Conservation (phyloP, 2,113 vertebrate genomes). For the Sylvilagus bachmani region DNA sequence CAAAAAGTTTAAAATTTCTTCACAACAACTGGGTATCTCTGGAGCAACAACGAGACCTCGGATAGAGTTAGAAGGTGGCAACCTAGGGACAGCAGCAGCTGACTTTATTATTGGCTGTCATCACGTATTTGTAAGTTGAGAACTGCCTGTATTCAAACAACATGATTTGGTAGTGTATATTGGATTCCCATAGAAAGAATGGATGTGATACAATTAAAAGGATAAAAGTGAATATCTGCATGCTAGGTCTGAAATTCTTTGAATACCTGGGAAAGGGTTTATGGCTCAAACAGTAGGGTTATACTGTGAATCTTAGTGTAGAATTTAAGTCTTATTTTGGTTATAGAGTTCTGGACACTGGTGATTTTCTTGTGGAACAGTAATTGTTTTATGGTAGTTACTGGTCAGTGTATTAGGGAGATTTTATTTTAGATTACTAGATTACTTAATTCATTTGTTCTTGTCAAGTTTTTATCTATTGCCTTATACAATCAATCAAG, state of each 20-base stretch:
- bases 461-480: not conserved
- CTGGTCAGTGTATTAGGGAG: not conserved
- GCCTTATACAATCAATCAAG: not conserved
- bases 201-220: constrained; percentile 12
- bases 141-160: constrained; percentile 76
- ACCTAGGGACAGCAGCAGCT: constrained; percentile 63
- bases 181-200: constrained; percentile 17
- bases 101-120: constrained; percentile 82
- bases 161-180: constrained; percentile 60
- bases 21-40: constrained; percentile 73
- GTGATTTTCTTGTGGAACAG: not conserved
- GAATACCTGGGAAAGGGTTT: not conserved
- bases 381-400: not conserved
- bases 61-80: constrained; percentile 61
- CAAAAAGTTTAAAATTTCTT: constrained; percentile 50
- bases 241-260: not conserved
- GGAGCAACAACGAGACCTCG: constrained; percentile 48
- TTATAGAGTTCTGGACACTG: not conserved
- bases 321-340: constrained; percentile 3
- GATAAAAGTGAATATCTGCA: not conserved
- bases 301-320: not conserved
- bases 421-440: constrained; percentile 2
- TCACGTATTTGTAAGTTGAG: constrained; percentile 84
- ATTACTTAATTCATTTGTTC: constrained; percentile 1
- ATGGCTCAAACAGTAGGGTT: not conserved